A percentile compares a stretch with the other conserved stretches of the same genome.
Evolutionary conservation across 2,888 invertebrate species (phyloP).

Genomic region (Chrysolina oricalcia): DNA sequence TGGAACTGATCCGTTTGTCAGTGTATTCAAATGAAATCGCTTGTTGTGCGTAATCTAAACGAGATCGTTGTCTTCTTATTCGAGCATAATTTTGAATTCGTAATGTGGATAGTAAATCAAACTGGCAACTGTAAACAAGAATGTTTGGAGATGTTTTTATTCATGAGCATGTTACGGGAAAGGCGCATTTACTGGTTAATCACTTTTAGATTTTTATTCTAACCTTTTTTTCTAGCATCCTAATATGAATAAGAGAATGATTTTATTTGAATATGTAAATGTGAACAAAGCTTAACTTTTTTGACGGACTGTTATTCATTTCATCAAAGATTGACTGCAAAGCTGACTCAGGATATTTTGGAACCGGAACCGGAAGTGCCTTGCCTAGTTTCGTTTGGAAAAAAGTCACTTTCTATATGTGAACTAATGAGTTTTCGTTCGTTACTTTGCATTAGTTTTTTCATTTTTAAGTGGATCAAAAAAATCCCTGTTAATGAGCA

Average conservation of each 20-base stretch:
- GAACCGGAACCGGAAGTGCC: neutral
- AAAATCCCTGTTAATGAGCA: too few relatives aligned
- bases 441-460: neutral
- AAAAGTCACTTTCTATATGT: neutral
- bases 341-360: neutral
- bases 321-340: neutral
- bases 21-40: constrained; percentile 9
- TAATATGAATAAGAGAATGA: too few relatives aligned
- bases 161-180: neutral
- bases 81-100: constrained; percentile 2
- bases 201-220: neutral
- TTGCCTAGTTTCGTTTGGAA: neutral
- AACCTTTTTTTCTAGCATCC: neutral
- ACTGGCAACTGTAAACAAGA: constrained; percentile 8
- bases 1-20: neutral
- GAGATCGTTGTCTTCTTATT: constrained; percentile 12
- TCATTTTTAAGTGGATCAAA: too few relatives aligned
- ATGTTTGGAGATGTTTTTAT: constrained; percentile 11
- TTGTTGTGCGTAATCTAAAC: constrained; percentile 4
- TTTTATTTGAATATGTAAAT: too few relatives aligned
- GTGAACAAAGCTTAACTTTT: too few relatives aligned
- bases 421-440: neutral
- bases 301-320: neutral
- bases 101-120: constrained; percentile 4
- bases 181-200: neutral